phyloP scores from a whole-genome alignment of 1,140 invertebrate genomes.

The Ostrea edulis region DNA sequence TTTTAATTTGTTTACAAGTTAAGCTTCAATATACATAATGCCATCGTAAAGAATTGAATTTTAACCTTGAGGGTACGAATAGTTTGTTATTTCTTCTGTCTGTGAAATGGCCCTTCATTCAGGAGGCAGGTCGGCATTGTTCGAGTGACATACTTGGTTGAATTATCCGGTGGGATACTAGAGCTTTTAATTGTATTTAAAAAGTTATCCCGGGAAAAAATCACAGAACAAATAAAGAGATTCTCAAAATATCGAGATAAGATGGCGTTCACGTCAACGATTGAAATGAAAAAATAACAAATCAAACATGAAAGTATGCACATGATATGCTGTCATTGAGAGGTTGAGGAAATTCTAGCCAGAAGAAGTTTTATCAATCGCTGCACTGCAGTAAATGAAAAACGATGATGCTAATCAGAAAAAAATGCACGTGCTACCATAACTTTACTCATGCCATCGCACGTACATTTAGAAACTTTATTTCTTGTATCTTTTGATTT shows the following conservation, averaged over 20 bases:
- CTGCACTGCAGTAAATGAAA: neutral
- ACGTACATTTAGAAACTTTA: conserved; percentile 20
- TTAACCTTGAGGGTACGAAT: conserved; percentile 32
- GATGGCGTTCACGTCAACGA: conserved; percentile 30
- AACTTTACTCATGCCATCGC: conserved; percentile 16
- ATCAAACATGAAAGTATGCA: conserved; percentile 19
- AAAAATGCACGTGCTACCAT: conserved; percentile 23
- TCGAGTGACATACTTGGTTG: conserved; percentile 30
- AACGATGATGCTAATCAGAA: neutral
- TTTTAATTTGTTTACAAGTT: conserved; percentile 30
- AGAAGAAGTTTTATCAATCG: neutral
- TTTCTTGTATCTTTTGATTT: conserved; percentile 23
- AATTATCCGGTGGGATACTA: conserved; percentile 20
- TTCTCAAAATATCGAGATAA: conserved; percentile 25
- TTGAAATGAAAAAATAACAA: conserved; percentile 36
- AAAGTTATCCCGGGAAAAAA: conserved; percentile 38
- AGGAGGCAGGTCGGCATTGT: conserved; percentile 19
- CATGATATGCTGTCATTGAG: conserved; percentile 30
- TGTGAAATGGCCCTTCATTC: conserved; percentile 14
- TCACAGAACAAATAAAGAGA: conserved; percentile 36
- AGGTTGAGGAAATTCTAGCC: neutral
- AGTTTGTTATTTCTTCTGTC: conserved; percentile 35
- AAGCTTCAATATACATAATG: conserved; percentile 33
- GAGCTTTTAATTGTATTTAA: conserved; percentile 38
- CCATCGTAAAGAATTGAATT: conserved; percentile 35